Evolutionary conservation across 2,888 invertebrate species (phyloP), one percentile per base, ranked within the genome.

Genomic region (Synergus umbraculus): DNA sequence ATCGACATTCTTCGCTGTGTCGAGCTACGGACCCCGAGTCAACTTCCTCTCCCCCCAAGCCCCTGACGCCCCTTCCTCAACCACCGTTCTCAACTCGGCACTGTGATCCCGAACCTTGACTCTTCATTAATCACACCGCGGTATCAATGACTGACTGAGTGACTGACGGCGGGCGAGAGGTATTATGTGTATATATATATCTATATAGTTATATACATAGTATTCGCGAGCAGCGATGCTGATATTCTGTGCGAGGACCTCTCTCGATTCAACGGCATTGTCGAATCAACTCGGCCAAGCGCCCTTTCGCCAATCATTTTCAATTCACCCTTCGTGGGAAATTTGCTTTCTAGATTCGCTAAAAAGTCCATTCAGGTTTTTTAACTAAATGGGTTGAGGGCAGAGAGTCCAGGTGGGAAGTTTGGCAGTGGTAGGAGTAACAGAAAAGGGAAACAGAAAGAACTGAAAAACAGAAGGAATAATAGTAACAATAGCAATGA

Each of bases 81-180:
- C 77, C 83, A 0, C 78, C 80, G 82, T 82, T 83, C 85, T 83
- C 82, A 85, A 84, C 86, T 85, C 87, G 84, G 86, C 87, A 87
- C 88, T 88, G 89, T 87, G 90, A 90, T 90, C 88, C 88, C 88
- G 90, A 91, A 91, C 90, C 91, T 91, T 91, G 90, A 90, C 91
- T 92, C 90, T 90, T 91, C 92, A 92, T 92, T 92, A 92, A 92
- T 92, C 92, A 92, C 90, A 82, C 85, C 85, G 85, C 84, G 88
- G 90, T 92, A 92, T 92, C 92, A 92, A 92, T 92, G 92, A 91
- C 91, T 91, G 90, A 90, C 83, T 80, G 80, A 89, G 88, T 89
- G 88, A 90, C 88, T 89, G 90, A 87, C 89, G 88, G 87, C 87
- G 87, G 84, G 86, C 88, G 87, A 89, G 89, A 90, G 89, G 89